A percentile compares a stretch with the other conserved stretches of the same genome.
These are phyloP conservation scores for Epinotia nisella DNA, from an alignment of 2,888 invertebrate species.

Conservation along the genomic window DNA sequence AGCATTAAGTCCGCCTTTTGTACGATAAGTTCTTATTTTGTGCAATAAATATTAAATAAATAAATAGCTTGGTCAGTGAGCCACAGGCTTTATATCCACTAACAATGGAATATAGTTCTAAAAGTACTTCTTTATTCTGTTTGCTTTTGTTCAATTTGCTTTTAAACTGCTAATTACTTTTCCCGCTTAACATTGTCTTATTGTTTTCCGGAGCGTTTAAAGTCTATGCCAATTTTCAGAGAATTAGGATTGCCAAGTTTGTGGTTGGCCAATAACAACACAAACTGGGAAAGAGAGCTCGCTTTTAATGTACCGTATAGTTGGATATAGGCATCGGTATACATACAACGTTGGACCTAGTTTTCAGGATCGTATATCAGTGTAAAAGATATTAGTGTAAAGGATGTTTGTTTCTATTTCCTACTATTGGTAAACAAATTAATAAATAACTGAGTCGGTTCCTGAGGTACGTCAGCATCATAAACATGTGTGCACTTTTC, in stretches of 20 bases:
- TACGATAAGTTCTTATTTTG: too few species aligned
- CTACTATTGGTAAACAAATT: too few species aligned
- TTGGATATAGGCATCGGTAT: too few species aligned
- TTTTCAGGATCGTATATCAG: too few species aligned
- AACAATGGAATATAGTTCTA: slow-evolving; percentile 20
- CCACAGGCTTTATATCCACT: not conserved
- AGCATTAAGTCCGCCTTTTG: too few species aligned
- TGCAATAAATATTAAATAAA: too few species aligned
- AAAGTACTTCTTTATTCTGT: slow-evolving; percentile 31
- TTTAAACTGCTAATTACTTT: slow-evolving; percentile 26
- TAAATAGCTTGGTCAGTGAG: not conserved
- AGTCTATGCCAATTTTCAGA: slow-evolving; percentile 8
- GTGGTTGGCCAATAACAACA: not conserved
- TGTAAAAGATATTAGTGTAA: too few species aligned
- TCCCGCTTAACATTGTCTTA: not conserved
- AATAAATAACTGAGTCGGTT: too few species aligned
- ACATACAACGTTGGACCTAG: too few species aligned
- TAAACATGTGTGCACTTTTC: too few species aligned
- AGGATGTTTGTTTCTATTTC: too few species aligned
- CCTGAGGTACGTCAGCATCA: too few species aligned
- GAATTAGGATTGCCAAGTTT: slow-evolving; percentile 1
- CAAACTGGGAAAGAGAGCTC: not conserved
- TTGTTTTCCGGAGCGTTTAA: slow-evolving; percentile 12
- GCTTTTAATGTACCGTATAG: not conserved
- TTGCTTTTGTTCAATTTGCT: slow-evolving; percentile 24